Evolutionary conservation across 2,888 invertebrate species (phyloP), one percentile per base, ranked within the genome.

Genomic region (Tinea semifulvella): DNA sequence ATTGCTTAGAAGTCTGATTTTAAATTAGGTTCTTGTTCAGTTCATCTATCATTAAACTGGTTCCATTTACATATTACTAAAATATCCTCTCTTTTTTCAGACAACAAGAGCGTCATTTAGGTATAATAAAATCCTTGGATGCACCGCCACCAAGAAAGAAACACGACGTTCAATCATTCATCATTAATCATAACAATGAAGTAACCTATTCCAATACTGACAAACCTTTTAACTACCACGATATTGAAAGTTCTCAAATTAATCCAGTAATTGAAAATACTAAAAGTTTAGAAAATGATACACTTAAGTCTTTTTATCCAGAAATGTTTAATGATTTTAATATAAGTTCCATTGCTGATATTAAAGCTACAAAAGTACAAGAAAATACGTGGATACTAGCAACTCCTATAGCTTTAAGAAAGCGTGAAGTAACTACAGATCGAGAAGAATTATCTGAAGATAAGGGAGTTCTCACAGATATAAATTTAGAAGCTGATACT

Each of bases 41-140:
- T n/a, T n/a, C n/a, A n/a, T n/a, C n/a, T n/a, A n/a, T n/a, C n/a
- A n/a, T n/a, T n/a, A n/a, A n/a, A n/a, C n/a, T n/a, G n/a, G n/a
- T n/a, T n/a, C n/a, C n/a, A n/a, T n/a, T n/a, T n/a, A n/a, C n/a
- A n/a, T n/a, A n/a, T n/a, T n/a, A n/a, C n/a, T n/a, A n/a, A n/a
- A 7, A 22, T 22, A 22, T 22, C 25, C 5, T 7, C 8, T 7
- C 25, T 22, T 22, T 18, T 66, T 72, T 20, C 68, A 90, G 90
- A 54, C 93, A 93, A 61, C 93, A 93, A 71, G 90, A 91, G 58
- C 84, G 84, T 46, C 93, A 93, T 63, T 82, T 94, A 43, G 92
- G 92, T 6, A 87, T 91, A 47, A 82, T 85, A 17, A 73, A 84
- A 60, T 67, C 83, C 53, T 62, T 77, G 58, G 74, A 80, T 46